Percentiles rank a stretch among this genome's conserved stretches.
Evolutionary conservation across 2,888 invertebrate genomes (phyloP).

Genomic region (Argyresthia goedartella): DNA sequence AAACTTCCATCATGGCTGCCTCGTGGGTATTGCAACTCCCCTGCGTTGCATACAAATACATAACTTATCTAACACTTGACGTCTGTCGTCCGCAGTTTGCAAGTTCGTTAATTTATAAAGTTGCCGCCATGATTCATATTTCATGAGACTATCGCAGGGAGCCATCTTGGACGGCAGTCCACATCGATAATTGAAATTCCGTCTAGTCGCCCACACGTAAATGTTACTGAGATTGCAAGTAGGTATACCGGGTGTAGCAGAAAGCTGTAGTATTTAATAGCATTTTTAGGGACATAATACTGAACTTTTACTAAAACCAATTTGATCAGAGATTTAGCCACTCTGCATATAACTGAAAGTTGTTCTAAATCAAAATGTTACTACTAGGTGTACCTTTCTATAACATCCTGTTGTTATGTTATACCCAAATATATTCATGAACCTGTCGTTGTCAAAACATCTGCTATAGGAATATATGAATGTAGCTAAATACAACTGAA

Average conservation of each 20-base stretch:
- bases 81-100: slow-evolving; percentile 6
- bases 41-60: background rate
- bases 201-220: background rate
- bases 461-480: too few relatives aligned
- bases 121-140: slow-evolving; percentile 3
- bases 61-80: slow-evolving; percentile 2
- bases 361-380: too few relatives aligned
- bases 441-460: too few relatives aligned
- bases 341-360: background rate
- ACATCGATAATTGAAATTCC: background rate
- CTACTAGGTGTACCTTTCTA: too few relatives aligned
- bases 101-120: slow-evolving; percentile 10
- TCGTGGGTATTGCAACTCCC: too few relatives aligned
- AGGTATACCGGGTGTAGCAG: too few relatives aligned
- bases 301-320: background rate
- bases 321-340: background rate
- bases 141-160: background rate
- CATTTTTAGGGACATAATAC: too few relatives aligned
- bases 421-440: too few relatives aligned
- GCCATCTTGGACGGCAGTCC: background rate
- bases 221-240: background rate
- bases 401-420: too few relatives aligned
- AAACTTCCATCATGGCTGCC: too few relatives aligned
- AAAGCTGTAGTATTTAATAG: too few relatives aligned
- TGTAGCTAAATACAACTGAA: too few relatives aligned